Base-by-base conservation (phyloP, 2,888 invertebrate species). In the Trilocha varians region DNA sequence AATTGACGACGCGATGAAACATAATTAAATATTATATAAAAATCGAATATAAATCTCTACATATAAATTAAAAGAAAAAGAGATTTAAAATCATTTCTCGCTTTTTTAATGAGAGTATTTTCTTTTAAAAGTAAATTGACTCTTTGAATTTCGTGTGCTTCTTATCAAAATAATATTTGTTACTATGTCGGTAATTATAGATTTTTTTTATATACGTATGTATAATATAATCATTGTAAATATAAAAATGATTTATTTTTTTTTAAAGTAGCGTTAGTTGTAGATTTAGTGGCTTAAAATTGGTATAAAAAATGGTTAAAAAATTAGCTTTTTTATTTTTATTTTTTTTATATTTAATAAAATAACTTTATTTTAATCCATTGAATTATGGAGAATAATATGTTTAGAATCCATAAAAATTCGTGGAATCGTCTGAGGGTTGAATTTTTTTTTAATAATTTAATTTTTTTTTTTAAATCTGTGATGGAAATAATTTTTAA, bases 331-430 rank as follows among this genome's bases (percentile, higher is more conserved):
- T n/a, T n/a, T 38, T 38, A 9, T 32, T 38, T 17, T 37, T 38
- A 16, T 38, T 37, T 37, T 15, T 9, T 25, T 25, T 9, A 25
- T 3, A 25, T 25, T 6, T 25, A 25, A 5, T 25, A 38, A 38
- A 14, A 32, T 15, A 51, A 41, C 45, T 50, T 37, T 45, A 45
- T 48, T 57, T 62, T 58, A 43, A 59, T 71, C 75, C 77, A 69
- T 65, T 62, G 71, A 77, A 78, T 78, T 74, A 75, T 74, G 78
- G 78, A 76, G 55, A 59, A 57, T 47, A 54, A 74, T 78, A 78
- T 83, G 82, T 82, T 82, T 74, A 50, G 46, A 50, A 59, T 57
- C 60, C 62, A 56, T 59, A 52, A 47, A 45, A 51, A 55, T 66
- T 70, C 66, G 47, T 66, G 67, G 67, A 57, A 40, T 53, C 46